Evolutionary conservation across 2,797 vertebrate genomes (phyloP).

Genomic region (Trachops cirrhosus): DNA sequence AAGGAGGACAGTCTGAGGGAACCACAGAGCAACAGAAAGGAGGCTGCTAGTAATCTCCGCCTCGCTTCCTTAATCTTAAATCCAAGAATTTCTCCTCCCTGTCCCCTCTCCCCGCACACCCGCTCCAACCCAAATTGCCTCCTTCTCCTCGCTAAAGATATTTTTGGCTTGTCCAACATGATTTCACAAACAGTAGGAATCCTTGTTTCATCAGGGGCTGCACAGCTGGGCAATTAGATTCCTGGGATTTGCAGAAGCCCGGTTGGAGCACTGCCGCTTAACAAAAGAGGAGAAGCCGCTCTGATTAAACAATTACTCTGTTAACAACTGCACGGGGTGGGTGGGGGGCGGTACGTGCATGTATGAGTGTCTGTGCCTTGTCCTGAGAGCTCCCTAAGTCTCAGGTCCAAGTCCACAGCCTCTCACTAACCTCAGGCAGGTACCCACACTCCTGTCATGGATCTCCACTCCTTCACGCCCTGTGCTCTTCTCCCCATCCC

Average conservation of each 20-base stretch:
- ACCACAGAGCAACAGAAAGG: neutral
- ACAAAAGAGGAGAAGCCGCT: constrained; percentile 33
- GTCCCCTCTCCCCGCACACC: too few relatives aligned
- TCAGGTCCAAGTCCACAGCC: neutral
- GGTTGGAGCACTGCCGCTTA: constrained; percentile 23
- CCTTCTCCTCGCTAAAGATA: constrained; percentile 21
- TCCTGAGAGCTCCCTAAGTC: neutral
- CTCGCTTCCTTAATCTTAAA: neutral
- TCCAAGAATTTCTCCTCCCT: neutral
- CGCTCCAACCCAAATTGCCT: neutral
- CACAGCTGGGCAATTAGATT: constrained; percentile 71
- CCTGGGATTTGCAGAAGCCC: constrained; percentile 68
- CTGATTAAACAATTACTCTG: constrained; percentile 31
- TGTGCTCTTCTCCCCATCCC: accelerated
- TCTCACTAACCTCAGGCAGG: neutral
- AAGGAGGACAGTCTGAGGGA: neutral
- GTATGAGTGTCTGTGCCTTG: too few relatives aligned
- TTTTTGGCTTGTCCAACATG: constrained; percentile 45
- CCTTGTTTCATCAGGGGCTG: constrained; percentile 65
- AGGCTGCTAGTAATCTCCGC: neutral
- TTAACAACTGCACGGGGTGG: neutral
- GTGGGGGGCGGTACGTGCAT: neutral
- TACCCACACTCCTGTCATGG: neutral
- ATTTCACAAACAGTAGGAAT: constrained; percentile 55
- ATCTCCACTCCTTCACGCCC: neutral